A percentile compares a stretch with the other conserved stretches of the same genome.
Evolutionary conservation across 2,113 vertebrate species (phyloP).

Genomic region (Proteles cristata): DNA sequence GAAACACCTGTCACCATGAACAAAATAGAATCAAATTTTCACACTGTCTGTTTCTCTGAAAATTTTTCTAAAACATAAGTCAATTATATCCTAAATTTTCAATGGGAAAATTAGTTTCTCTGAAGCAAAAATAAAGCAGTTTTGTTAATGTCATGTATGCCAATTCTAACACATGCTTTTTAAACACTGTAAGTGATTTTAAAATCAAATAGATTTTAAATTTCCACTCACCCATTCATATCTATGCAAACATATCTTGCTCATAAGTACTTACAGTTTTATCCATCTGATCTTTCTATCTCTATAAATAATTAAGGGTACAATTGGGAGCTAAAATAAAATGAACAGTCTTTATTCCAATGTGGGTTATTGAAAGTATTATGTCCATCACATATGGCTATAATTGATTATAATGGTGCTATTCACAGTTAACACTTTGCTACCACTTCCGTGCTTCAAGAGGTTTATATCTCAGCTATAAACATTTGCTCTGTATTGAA

Average conservation of each 20-base stretch:
- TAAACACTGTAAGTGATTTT: constrained; percentile 49
- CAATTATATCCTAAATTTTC: neutral
- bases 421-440: neutral
- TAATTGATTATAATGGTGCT: constrained; percentile 25
- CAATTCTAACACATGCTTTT: neutral
- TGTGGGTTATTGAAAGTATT: neutral
- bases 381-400: neutral
- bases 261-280: constrained; percentile 31
- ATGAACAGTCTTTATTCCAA: constrained; percentile 61
- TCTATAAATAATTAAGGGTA: constrained; percentile 37
- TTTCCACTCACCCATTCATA: neutral
- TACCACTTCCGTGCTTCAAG: neutral
- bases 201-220: constrained; percentile 31
- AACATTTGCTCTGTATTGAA: neutral
- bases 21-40: neutral
- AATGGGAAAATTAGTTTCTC: neutral
- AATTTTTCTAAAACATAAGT: neutral
- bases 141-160: neutral
- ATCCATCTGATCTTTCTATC: constrained; percentile 28
- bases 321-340: constrained; percentile 43
- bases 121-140: neutral
- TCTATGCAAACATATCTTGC: neutral
- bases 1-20: neutral
- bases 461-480: constrained; percentile 14
- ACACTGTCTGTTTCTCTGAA: neutral